Evolutionary conservation across 1,140 invertebrate species (phyloP), one percentile per base, ranked within the genome.

Genomic region (Anastatus disparis): DNA sequence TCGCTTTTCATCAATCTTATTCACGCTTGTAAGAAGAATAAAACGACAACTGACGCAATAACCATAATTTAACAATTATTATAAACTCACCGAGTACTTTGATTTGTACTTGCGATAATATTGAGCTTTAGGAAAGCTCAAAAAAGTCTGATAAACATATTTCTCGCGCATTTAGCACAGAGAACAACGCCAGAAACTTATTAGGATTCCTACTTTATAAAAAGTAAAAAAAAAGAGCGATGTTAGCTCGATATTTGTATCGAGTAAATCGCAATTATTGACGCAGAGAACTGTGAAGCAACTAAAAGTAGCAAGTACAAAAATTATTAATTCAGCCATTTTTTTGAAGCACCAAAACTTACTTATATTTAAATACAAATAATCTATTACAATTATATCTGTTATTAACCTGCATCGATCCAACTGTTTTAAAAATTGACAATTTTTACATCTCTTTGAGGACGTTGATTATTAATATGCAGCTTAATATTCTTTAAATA

Each of bases 21-120:
- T 35, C 3, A 46, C 22, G 27, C 29, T 26, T 44, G 29, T 55
- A 40, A 42, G 26, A 65, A 27, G 35, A 66, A 10, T 66, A 42
- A 42, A 44, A 67, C 7, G n/a, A 67, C 8, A 58, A 38, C 13
- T 68, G 53, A 68, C 20, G 20, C 20, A 48, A 40, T 50, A 68
- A 59, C 26, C 53, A 59, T 50, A 31, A 3, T 59, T 68, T 40
- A 68, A 59, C 31, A 68, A 68, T 68, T 59, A 59, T 17, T 20
- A 68, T 38, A 38, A 67, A 59, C 24, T 68, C 29, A 68, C 55
- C 22, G 65, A 67, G 65, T 68, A 68, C 55, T 59, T 58, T 35
- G 4, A 27, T 59, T 59, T 68, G 65, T 68, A 68, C 65, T 68
- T 59, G 31, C 42, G 13, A 68, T 68, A 26, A 48, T 38, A 27